Conservation (phyloP, 2,113 vertebrate species). For the Poecilia latipinna region DNA sequence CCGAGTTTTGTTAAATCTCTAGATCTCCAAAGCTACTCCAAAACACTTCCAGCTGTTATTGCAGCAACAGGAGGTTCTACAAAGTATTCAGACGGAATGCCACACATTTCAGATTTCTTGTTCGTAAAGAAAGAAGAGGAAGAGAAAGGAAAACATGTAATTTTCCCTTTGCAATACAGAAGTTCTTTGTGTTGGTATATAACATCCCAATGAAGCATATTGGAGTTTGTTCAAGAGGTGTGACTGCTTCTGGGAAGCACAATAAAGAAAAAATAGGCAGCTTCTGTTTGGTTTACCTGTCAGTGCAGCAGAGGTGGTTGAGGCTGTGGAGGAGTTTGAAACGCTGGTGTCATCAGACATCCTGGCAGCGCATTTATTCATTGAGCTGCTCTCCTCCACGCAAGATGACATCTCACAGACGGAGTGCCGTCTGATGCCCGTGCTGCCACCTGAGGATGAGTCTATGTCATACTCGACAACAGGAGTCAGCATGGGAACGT, state of each 20-base stretch:
- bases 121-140: too few species aligned
- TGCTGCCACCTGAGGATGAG: slow-evolving; percentile 22
- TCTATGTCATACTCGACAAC: slow-evolving; percentile 87
- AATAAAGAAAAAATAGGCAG: neutral
- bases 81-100: too few species aligned
- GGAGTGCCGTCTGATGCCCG: slow-evolving; percentile 87
- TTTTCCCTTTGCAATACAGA: too few species aligned
- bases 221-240: neutral
- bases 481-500: slow-evolving; percentile 90
- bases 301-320: slow-evolving; percentile 50
- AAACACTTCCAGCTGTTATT: too few species aligned
- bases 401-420: slow-evolving; percentile 93
- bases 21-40: too few species aligned
- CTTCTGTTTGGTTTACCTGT: slow-evolving; percentile 39
- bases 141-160: too few species aligned
- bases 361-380: slow-evolving; percentile 18
- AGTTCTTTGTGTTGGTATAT: neutral
- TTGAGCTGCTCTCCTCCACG: slow-evolving; percentile 80
- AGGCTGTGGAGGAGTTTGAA: slow-evolving; percentile 32
- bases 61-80: too few species aligned
- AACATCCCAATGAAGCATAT: neutral
- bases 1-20: too few species aligned
- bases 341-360: slow-evolving; percentile 14
- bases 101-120: too few species aligned
- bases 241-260: neutral